phyloP scores from a whole-genome alignment of 2,888 invertebrate genomes.

The Sinopyrophorus schimmeli region DNA sequence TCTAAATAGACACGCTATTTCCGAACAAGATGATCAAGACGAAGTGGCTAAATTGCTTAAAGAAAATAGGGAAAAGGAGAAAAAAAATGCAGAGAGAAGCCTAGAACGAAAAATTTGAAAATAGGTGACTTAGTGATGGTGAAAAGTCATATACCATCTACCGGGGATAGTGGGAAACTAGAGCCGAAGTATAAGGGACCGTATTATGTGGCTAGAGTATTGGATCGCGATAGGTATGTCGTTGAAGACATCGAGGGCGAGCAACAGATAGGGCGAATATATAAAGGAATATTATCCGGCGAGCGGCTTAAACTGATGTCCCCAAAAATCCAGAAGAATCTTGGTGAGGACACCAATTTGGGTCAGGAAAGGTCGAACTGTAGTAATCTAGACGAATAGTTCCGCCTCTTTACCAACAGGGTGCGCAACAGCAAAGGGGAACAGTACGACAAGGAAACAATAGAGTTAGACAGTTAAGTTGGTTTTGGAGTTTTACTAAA shows the following conservation, averaged over 20 bases:
- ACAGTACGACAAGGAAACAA: too few relatives aligned
- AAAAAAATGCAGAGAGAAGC: neutral
- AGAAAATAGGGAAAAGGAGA: neutral
- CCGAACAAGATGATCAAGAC: neutral
- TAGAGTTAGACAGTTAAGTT: too few relatives aligned
- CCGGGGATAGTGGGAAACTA: slow-evolving; percentile 9
- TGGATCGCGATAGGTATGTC: slow-evolving; percentile 10
- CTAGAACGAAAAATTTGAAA: neutral
- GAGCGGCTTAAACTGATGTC: neutral
- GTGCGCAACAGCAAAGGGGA: too few relatives aligned
- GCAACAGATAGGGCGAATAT: neutral
- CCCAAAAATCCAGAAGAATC: too few relatives aligned
- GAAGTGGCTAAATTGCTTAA: neutral
- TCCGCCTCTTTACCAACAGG: too few relatives aligned
- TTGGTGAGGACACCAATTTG: too few relatives aligned
- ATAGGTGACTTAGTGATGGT: slow-evolving; percentile 3
- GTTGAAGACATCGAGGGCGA: slow-evolving; percentile 4
- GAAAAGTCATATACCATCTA: neutral
- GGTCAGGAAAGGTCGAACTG: too few relatives aligned
- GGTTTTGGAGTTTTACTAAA: too few relatives aligned
- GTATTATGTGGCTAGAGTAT: slow-evolving; percentile 1
- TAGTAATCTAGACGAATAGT: too few relatives aligned
- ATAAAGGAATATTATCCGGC: neutral
- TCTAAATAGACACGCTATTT: too few relatives aligned
- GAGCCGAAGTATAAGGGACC: slow-evolving; percentile 10